Evolutionary conservation across 2,888 invertebrate genomes (phyloP), one percentile per base, ranked within the genome.

Genomic region (Parthenolecanium corni): DNA sequence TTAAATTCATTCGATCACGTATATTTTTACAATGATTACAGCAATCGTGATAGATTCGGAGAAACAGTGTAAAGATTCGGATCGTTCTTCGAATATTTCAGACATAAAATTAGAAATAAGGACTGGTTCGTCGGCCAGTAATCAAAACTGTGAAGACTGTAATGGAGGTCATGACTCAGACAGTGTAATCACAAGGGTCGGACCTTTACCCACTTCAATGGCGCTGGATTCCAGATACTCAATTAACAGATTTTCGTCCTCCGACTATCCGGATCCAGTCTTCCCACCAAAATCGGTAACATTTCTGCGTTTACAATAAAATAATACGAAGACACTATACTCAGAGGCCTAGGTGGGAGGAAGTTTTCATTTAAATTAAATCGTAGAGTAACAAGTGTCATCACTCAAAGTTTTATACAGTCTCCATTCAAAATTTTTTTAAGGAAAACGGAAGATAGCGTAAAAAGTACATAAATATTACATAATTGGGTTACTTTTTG

Each of bases 21-120:
- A 31, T 9, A 31, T 31, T 31, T 31, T 31, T 31, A 9, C 31
- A 9, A 31, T 9, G 4, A 9, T 49, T 61, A 18, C 49, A 61
- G 61, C 61, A 16, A 61, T 61, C 18, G 61, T 61, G 51, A 61
- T 61, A 25, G 61, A 61, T 51, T 61, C 61, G 40, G 61, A 61
- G 42, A 61, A 61, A 38, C 61, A 61, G 3, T 61, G 61, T 31
- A 83, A 75, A 66, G 76, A 76, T 65, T 90, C 90, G 65, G 92
- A 92, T 73, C 80, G 89, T 68, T 90, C 90, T 70, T 92, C 92
- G 57, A 91, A 91, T 73, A 90, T 92, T 70, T 92, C 92, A 68
- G 92, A 92, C 75, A 78, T 92, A 72, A 93, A 93, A 75, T 80
- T 90, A 67, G 92, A 93, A 74, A 80, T 92, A 66, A 79, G 91